Base-by-base conservation (phyloP, 1,140 invertebrate species). In the Drosophila trapezifrons region DNA sequence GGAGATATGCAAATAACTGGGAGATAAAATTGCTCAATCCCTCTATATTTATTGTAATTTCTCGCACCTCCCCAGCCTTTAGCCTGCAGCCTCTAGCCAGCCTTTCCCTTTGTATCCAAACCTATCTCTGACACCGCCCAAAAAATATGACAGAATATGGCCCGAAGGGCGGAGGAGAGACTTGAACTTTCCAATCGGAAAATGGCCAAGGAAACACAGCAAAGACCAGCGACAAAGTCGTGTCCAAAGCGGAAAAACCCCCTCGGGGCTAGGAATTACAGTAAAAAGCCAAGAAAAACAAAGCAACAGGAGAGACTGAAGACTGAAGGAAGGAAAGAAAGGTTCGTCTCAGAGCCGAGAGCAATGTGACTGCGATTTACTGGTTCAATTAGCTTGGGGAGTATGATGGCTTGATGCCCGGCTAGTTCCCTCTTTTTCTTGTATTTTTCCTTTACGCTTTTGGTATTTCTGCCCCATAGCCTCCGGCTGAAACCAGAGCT, bases 371-470 rank as follows among this genome's bases (percentile, higher is more conserved):
- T 67, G 60, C 79, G 80, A 87, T 89, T 80, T 89, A 87, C 80
- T 56, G 76, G 83, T 78, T 89, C 84, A 89, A 89, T 89, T 87
- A 86, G 67, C 82, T 69, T 51, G 63, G 47, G 47, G 42, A 58
- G 65, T 72, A 62, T 76, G 74, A 59, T 49, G 69, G 40, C 37
- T 47, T 49, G 63, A 45, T 43, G 51, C 17, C 65, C 32, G 38
- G 45, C 12, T n/a, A n/a, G n/a, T n/a, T n/a, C n/a, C n/a, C n/a
- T n/a, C n/a, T 55, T 7, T 17, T 29, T 65, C 32, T 45, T 37
- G 2, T 22, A 22, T 56, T 32, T 32, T 32, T 15, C 18, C 37
- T n/a, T 18, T 52, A 29, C 29, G 29, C 17, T 27, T 15, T 45
- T 79, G 80, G 29, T 45, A 35, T 29, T 45, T 35, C 51, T 87